Evolutionary conservation across 1,140 invertebrate species (phyloP).

Genomic region (Heliconius congener): DNA sequence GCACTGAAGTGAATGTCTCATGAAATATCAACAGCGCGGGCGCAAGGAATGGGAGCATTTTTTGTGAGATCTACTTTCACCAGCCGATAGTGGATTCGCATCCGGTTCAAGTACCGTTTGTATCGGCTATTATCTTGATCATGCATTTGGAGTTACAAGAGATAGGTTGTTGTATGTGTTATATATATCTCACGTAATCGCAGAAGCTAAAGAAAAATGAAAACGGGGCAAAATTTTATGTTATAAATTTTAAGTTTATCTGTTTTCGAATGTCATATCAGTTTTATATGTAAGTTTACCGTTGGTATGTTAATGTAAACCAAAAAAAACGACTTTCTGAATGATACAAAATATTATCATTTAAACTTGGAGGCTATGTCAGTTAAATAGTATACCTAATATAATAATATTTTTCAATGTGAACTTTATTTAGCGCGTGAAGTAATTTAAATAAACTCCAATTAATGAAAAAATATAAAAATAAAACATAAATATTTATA

Average conservation of each 20-base stretch:
- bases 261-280: background rate
- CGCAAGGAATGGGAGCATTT: constrained; percentile 79
- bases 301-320: background rate
- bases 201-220: background rate
- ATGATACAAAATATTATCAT: background rate
- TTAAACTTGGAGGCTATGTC: background rate
- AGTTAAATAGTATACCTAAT: background rate
- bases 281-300: background rate
- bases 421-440: background rate
- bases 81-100: constrained; percentile 71
- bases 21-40: constrained; percentile 68
- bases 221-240: background rate
- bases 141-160: constrained; percentile 37
- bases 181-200: constrained; percentile 10
- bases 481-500: background rate
- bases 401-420: background rate
- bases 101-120: constrained; percentile 73
- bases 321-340: background rate
- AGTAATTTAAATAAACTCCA: background rate
- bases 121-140: constrained; percentile 69
- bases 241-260: background rate
- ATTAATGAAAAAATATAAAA: background rate
- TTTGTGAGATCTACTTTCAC: constrained; percentile 80
- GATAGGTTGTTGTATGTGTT: background rate
- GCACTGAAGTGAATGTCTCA: constrained; percentile 71